phyloP scores from a whole-genome alignment of 2,888 invertebrate genomes.

The Tetanocera ferruginea region DNA sequence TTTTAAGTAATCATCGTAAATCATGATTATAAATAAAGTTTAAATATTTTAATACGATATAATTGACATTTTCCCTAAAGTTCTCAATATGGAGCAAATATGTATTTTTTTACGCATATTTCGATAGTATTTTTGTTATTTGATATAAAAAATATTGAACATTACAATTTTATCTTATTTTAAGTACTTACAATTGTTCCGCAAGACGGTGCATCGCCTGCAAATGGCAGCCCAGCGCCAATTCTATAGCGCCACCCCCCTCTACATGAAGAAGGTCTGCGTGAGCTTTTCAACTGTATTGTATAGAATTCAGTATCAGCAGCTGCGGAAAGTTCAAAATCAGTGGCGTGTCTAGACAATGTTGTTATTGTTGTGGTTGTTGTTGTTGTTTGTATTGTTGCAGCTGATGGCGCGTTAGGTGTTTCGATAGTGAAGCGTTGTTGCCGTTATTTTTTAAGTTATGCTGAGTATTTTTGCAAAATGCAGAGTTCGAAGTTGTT shows the following conservation, averaged over 20 bases:
- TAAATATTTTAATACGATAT: too few species aligned
- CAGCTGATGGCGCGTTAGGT: background rate
- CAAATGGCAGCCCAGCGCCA: conserved; percentile 67
- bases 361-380: background rate
- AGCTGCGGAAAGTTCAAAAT: background rate
- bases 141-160: too few species aligned
- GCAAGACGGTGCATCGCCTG: conserved; percentile 70
- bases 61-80: too few species aligned
- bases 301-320: conserved; percentile 50
- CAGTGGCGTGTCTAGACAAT: background rate
- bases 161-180: too few species aligned
- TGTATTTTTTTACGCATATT: too few species aligned
- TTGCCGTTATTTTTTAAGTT: background rate
- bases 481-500: background rate
- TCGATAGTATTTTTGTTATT: too few species aligned
- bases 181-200: conserved; percentile 68
- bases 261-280: conserved; percentile 55
- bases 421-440: background rate
- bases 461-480: background rate
- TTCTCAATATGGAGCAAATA: too few species aligned
- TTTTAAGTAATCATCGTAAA: too few species aligned
- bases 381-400: conserved; percentile 11
- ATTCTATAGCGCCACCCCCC: conserved; percentile 56
- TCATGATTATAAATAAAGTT: too few species aligned
- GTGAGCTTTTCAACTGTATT: conserved; percentile 49